Evolutionary conservation across 2,888 invertebrate genomes (phyloP).

Genomic region (Eilema sororculum): DNA sequence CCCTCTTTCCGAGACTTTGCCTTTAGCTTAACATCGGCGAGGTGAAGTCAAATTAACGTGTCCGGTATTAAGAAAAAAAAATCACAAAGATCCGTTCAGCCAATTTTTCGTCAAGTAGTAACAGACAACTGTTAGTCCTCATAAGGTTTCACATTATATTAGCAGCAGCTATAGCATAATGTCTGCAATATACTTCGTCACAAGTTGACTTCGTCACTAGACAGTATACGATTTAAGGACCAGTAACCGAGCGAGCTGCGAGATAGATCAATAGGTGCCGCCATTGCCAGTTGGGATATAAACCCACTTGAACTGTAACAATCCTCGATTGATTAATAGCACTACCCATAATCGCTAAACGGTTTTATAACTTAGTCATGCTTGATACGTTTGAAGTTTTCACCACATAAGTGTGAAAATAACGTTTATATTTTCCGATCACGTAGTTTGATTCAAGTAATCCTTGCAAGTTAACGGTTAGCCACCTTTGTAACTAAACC

Average conservation of each 20-base stretch:
- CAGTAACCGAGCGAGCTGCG: constrained; percentile 18
- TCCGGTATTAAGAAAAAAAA: too few species aligned
- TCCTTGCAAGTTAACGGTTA: constrained; percentile 22
- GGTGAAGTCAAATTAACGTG: too few species aligned
- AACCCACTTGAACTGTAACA: constrained; percentile 23
- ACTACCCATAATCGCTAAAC: constrained; percentile 11
- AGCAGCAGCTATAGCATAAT: background rate
- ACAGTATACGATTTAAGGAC: constrained; percentile 15
- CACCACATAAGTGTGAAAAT: constrained; percentile 13
- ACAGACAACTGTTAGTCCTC: background rate
- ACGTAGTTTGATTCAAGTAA: constrained; percentile 29
- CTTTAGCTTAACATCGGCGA: too few species aligned
- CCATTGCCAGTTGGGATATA: constrained; percentile 27
- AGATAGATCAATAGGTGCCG: constrained; percentile 41
- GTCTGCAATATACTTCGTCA: background rate
- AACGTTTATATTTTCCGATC: constrained; percentile 24
- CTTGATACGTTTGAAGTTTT: constrained; percentile 10
- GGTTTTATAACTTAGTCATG: constrained; percentile 21
- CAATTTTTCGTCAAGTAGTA: background rate
- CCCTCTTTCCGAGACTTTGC: too few species aligned
- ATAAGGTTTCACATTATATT: background rate
- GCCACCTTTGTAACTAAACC: constrained; percentile 17
- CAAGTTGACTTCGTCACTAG: constrained; percentile 26
- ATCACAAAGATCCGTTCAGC: background rate
- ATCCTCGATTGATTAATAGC: constrained; percentile 25